phyloP scores from a whole-genome alignment of 2,113 vertebrate genomes.

The Otolemur garnettii region DNA sequence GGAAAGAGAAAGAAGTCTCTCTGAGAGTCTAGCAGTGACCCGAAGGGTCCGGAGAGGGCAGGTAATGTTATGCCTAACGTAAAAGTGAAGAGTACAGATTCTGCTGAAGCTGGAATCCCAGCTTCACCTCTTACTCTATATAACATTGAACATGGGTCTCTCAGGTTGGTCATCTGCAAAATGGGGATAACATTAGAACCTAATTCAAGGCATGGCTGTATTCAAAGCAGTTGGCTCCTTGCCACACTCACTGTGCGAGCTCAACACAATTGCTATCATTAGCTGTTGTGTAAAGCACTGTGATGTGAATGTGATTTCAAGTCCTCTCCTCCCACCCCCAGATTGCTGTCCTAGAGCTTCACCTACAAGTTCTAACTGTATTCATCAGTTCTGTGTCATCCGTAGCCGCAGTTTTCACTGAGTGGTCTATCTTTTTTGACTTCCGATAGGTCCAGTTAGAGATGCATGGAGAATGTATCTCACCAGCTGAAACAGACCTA shows the following conservation, averaged over 20 bases:
- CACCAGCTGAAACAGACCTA: background rate
- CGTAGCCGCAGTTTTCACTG: background rate
- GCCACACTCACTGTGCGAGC: background rate
- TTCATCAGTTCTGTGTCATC: background rate
- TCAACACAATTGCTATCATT: rapidly evolving
- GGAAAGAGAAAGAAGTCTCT: background rate
- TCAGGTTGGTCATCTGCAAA: background rate
- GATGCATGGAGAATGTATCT: background rate
- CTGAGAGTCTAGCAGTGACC: background rate
- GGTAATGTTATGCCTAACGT: background rate
- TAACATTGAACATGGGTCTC: background rate
- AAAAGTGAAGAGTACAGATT: background rate
- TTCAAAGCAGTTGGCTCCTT: background rate
- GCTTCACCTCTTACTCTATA: background rate
- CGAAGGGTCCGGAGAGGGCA: background rate
- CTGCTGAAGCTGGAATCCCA: background rate
- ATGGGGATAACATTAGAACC: background rate
- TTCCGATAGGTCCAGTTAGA: background rate
- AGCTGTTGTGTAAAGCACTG: background rate
- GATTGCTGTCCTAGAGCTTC: background rate
- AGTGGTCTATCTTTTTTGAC: no score
- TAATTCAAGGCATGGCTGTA: background rate
- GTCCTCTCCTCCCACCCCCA: rapidly evolving
- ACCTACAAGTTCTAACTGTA: background rate
- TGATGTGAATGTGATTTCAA: background rate